Evolutionary conservation across 2,888 invertebrate genomes (phyloP), one percentile per base, ranked within the genome.

Genomic region (Heliconius cydno): DNA sequence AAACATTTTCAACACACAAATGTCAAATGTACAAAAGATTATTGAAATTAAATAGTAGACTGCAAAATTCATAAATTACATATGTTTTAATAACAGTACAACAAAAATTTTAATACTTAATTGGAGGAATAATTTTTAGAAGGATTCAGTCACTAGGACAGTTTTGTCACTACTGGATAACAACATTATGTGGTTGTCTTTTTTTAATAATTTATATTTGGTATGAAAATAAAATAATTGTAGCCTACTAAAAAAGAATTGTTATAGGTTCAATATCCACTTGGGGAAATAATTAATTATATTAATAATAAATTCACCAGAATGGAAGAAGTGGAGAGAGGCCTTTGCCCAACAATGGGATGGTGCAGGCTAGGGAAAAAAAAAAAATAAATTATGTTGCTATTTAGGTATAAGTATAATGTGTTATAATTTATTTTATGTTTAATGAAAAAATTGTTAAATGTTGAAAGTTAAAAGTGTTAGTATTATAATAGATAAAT

Each of bases 1-100:
- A 84, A 52, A 85, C 88, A 34, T 90, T 89, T 70, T 85, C 90
- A 19, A 81, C 83, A 0, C 86, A 89, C 79, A 90, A 90, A 78
- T 76, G 91, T 13, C 79, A 82, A 1, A 90, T 92, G 90, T 93
- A 92, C 84, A 92, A 92, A 80, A 88, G 92, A 74, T 82, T 93
- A 25, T 76, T 92, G 10, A 87, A 87, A 78, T 84, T 93, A 0
- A 89, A 90, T 74, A 90, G 91, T 38, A 86, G 90, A 81, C 78
- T 93, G 41, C 83, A 86, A 63, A 73, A 76, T 66, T 19, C 25
- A 74, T 74, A 57, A 74, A 30, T 0, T 13, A 38, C 30, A 15
- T 2, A 60, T 57, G 3, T 63, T n/a, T n/a, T 60, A 10, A n/a
- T n/a, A 22, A 72, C n/a, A 52, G 30, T 1, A 52, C 7, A n/a